Base-by-base conservation (phyloP, 2,888 invertebrate genomes). In the Orthosia gothica region DNA sequence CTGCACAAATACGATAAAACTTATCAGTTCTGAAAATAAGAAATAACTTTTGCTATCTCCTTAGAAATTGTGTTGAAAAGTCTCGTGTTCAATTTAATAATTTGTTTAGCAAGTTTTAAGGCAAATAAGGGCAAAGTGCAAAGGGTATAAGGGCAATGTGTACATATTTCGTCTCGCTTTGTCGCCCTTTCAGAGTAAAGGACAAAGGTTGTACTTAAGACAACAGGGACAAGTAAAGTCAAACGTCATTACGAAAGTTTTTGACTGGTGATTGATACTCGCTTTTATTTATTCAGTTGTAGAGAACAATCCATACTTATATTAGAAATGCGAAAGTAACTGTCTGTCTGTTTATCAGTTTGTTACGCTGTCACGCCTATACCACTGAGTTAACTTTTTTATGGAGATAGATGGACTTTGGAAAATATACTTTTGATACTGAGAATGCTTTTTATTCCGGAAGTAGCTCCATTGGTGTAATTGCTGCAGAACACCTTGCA, bases 21-120 rank as follows among this genome's bases (percentile, higher is more conserved):
- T 59, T 26, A 3, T 45, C 7, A 13, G 15, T 20, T 45, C 32
- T 52, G 18, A 9, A 63, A 57, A 40, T 63, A 23, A 12, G 12
- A 49, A 40, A 72, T 15, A 49, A 70, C 20, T 59, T 59, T 50
- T 52, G 54, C 5, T 11, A n/a, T 12, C 18, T 32, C 26, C 26
- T 26, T 23, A 20, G 13, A 58, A 78, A 57, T 79, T 47, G 57
- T 70, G 50, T 13, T 32, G 16, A 54, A 45, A 78, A 58, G 4
- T n/a, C 61, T 45, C 16, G n/a, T n/a, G 64, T 32, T 18, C 54
- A 64, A 73, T 52, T 64, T 59, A 54, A 45, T 76, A 64, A 77
- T 65, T 65, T 61, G 13, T 32, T 80, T 61, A 54, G 16, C 40
- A 74, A 64, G 64, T 80, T 77, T 59, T 59, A 40, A 40, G 40